These are phyloP conservation scores for Eueremaeus valkanovi DNA, from an alignment of 2,888 invertebrate species.

Conservation along the genomic window DNA sequence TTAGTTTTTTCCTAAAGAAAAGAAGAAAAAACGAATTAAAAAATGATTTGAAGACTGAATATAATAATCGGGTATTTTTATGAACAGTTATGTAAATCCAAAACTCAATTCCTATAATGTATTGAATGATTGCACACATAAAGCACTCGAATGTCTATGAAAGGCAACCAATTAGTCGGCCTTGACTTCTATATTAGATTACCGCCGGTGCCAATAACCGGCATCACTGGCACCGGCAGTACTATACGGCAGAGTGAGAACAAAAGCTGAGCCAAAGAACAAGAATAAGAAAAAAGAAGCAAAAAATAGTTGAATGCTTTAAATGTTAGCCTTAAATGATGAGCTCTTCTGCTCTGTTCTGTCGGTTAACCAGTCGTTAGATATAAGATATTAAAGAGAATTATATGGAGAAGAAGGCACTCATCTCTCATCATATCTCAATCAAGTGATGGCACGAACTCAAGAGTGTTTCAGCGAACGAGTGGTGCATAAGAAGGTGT, in stretches of 20 bases:
- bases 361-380: neutral
- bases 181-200: conserved; percentile 29
- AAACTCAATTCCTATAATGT: neutral
- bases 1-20: neutral
- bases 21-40: too few relatives aligned
- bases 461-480: too few relatives aligned
- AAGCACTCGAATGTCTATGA: neutral
- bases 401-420: neutral
- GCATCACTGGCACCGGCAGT: neutral
- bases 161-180: neutral
- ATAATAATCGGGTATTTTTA: too few relatives aligned
- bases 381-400: neutral
- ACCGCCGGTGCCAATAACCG: conserved; percentile 24
- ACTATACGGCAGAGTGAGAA: neutral
- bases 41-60: too few relatives aligned
- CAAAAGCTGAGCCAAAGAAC: neutral
- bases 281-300: conserved; percentile 15
- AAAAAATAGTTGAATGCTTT: neutral
- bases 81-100: neutral
- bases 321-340: conserved; percentile 3
- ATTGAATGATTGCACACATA: neutral
- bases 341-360: neutral
- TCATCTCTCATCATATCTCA: conserved; percentile 28
- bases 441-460: conserved; percentile 33
- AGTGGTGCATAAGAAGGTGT: conserved; percentile 35